Evolutionary conservation across 2,797 vertebrate species (phyloP), one percentile per base, ranked within the genome.

Genomic region (Gastrophryne carolinensis): DNA sequence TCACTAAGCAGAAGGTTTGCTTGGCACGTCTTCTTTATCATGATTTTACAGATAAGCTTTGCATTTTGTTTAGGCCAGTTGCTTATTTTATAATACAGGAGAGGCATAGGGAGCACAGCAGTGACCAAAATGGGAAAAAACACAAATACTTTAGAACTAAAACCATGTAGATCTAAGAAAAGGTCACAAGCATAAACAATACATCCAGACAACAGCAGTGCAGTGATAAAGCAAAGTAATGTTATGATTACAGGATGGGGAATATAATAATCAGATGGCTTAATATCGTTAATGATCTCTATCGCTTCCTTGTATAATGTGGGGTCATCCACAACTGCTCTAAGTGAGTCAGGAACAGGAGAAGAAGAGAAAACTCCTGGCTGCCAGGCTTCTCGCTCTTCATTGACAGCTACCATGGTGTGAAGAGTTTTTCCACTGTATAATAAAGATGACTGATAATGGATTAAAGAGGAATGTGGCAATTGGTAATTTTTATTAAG

Each of bases 401-500:
- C 84, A 53, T 90, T 86, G 56, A 83, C 68, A 8, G 87, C 82
- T 29, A 37, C 58, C 62, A 89, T 41, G 3, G 82, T 77, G 65
- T 84, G 79, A 49, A 91, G 82, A 29, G 69, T 68, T 58, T 90
- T 89, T 24, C 87, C 86, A 0, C 82, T 86, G 80, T 86, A 89
- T 62, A 89, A 73, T 0, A 83, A 75, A 3, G 86, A 79, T n/a
- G 79, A 70, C 2, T 85, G 85, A 71, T 80, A 86, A 11, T 81
- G 83, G 37, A 83, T 72, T 15, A 87, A 72, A 10, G 79, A 85
- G 39, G 83, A 81, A 3, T 67, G 50, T 9, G 27, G 68, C 53
- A 87, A 65, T 23, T 80, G 35, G 1, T 66, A 58, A 68, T 81
- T 89, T 50, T 85, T 73, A 12, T 73, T 86, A 74, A 82, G 83